Conservation (phyloP, 2,113 vertebrate genomes). For the Dasyornis broadbenti region DNA sequence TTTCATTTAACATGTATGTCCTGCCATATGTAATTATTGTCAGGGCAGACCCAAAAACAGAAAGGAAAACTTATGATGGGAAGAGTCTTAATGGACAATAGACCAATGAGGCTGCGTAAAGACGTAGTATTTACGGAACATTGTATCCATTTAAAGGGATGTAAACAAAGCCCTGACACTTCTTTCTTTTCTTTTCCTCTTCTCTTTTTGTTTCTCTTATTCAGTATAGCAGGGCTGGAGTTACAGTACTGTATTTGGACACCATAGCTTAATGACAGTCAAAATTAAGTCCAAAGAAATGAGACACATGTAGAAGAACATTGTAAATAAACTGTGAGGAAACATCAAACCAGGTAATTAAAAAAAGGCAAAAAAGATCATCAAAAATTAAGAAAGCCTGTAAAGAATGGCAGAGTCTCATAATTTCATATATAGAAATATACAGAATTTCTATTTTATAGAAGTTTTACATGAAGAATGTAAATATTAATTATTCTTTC, state of each 20-base stretch:
- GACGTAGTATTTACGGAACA: neutral
- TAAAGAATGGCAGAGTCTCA: rapidly evolving
- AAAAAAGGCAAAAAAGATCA: rapidly evolving
- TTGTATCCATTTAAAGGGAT: neutral
- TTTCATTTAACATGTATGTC: neutral
- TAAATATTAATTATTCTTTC: neutral
- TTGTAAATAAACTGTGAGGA: neutral
- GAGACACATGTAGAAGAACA: neutral
- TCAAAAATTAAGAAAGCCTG: neutral
- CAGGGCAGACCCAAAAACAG: neutral
- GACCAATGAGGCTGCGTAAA: neutral
- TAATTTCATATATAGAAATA: neutral
- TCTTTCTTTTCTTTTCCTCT: neutral
- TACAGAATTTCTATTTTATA: neutral
- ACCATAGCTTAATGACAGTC: neutral
- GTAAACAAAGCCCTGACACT: neutral
- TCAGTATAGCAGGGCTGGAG: neutral
- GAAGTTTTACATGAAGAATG: neutral
- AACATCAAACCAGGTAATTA: neutral
- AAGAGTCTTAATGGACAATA: neutral
- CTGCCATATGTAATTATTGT: neutral
- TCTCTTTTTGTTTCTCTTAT: neutral
- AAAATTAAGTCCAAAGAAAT: neutral
- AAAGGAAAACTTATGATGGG: neutral
- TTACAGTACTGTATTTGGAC: neutral